Conservation (phyloP, 2,888 invertebrate genomes). For the Argyra leucocephala region DNA sequence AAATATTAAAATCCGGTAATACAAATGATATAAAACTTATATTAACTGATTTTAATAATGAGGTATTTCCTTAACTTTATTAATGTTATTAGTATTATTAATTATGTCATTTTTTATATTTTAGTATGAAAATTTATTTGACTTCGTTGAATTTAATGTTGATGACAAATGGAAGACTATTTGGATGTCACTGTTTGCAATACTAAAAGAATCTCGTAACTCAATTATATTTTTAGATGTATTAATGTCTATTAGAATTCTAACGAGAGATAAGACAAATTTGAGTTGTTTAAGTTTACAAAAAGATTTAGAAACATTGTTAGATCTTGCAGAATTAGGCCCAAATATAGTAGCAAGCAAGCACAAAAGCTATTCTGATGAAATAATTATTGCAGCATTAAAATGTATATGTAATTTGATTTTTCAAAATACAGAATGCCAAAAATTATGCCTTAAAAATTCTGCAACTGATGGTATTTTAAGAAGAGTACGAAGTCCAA, state of each 20-base stretch:
- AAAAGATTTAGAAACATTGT: conserved; percentile 57
- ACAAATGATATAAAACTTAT: conserved; percentile 31
- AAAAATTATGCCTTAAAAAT: conserved; percentile 51
- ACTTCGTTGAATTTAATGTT: conserved; percentile 36
- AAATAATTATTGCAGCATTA: conserved; percentile 63
- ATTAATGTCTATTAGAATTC: conserved; percentile 41
- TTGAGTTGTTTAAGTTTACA: conserved; percentile 56
- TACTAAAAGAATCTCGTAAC: conserved; percentile 33
- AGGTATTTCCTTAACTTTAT: conserved; percentile 29
- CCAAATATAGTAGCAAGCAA: conserved; percentile 34
- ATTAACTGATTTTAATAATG: conserved; percentile 34
- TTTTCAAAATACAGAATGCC: conserved; percentile 60
- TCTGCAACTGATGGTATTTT: conserved; percentile 62
- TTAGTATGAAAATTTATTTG: conserved; percentile 38
- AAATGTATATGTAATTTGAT: conserved; percentile 85
- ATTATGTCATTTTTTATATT: conserved; percentile 10
- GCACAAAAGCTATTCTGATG: conserved; percentile 38
- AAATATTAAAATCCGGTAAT: conserved; percentile 32
- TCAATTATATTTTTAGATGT: conserved; percentile 31
- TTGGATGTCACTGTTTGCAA: conserved; percentile 38
- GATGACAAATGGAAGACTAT: conserved; percentile 39
- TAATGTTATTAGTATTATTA: conserved; percentile 8
- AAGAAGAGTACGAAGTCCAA: conserved; percentile 52
- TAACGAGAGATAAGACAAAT: conserved; percentile 67
- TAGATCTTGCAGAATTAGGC: conserved; percentile 57